Percentiles rank a stretch among this genome's conserved stretches.
These are phyloP conservation scores for Xiphophorus couchianus DNA, from an alignment of 2,113 vertebrate genomes.

Conservation along the genomic window DNA sequence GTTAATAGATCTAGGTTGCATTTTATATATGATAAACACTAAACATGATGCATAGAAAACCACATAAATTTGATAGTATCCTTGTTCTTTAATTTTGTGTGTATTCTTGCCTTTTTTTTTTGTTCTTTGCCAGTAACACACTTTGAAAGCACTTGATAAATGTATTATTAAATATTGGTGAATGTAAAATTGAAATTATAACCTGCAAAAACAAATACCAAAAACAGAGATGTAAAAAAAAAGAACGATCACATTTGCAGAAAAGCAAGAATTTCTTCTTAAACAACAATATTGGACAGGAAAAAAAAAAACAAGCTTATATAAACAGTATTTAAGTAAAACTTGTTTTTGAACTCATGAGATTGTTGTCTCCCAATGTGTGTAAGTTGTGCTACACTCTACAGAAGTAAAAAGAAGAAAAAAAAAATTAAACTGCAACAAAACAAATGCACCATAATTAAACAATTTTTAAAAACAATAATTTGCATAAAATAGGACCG, in stretches of 20 bases:
- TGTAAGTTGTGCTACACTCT: slow-evolving; percentile 28
- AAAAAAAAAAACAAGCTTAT: neutral
- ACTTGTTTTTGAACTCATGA: neutral
- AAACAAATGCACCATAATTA: slow-evolving; percentile 8
- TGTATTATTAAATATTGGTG: neutral
- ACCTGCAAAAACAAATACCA: neutral
- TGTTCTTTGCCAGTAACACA: neutral
- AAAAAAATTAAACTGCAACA: no score
- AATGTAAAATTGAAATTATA: neutral
- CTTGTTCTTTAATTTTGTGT: neutral
- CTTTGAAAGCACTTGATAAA: neutral
- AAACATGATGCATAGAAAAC: neutral
- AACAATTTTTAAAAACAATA: neutral
- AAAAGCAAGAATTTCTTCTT: neutral
- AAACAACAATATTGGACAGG: neutral
- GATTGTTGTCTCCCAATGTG: neutral
- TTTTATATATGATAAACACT: no score
- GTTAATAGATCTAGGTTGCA: no score
- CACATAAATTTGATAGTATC: neutral
- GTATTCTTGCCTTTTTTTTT: neutral
- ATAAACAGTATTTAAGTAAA: neutral
- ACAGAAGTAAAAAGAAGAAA: neutral
- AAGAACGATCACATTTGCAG: neutral
- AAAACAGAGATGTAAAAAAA: slow-evolving; percentile 16
- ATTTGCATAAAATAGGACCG: slow-evolving; percentile 33